Percentiles rank a stretch among this genome's conserved stretches.
Conservation (phyloP, 37 sponge, comb jelly and placozoan species). For the Chondrilla cf. caribensis region DNA sequence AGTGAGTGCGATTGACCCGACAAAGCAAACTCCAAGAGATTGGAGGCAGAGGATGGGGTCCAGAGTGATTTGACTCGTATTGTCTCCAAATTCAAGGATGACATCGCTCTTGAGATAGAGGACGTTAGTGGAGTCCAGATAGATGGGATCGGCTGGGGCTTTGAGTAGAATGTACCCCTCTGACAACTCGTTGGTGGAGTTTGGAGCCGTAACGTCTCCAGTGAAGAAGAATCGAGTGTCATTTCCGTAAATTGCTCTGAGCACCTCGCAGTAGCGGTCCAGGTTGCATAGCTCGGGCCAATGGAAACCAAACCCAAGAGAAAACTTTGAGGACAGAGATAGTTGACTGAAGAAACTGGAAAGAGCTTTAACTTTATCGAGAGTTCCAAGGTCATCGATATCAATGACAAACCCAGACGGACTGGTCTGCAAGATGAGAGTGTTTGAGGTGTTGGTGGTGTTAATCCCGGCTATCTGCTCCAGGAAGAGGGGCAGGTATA, state of each 20-base stretch:
- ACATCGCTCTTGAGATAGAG: neutral
- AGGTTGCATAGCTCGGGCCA: conserved; percentile 15
- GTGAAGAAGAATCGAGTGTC: conserved; percentile 13
- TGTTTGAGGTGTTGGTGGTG: neutral
- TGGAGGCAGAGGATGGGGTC: neutral
- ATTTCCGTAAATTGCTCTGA: conserved; percentile 6
- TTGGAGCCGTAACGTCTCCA: neutral
- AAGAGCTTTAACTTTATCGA: neutral
- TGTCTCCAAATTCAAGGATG: neutral
- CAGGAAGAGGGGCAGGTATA: conserved; percentile 15
- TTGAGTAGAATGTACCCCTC: neutral
- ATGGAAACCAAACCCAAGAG: neutral
- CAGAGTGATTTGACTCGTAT: neutral
- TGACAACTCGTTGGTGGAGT: neutral
- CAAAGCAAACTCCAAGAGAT: neutral
- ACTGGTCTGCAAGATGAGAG: neutral
- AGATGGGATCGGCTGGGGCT: neutral
- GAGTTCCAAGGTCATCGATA: neutral
- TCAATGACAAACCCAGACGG: conserved; percentile 5
- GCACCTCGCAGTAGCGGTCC: neutral
- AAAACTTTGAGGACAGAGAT: neutral
- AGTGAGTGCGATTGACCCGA: neutral
- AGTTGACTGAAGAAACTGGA: neutral
- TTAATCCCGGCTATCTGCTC: neutral
- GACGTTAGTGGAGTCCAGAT: neutral